Percentiles rank a stretch among this genome's conserved stretches.
phyloP scores from a whole-genome alignment of 2,888 invertebrate genomes.

The Balanococcus diminutus region DNA sequence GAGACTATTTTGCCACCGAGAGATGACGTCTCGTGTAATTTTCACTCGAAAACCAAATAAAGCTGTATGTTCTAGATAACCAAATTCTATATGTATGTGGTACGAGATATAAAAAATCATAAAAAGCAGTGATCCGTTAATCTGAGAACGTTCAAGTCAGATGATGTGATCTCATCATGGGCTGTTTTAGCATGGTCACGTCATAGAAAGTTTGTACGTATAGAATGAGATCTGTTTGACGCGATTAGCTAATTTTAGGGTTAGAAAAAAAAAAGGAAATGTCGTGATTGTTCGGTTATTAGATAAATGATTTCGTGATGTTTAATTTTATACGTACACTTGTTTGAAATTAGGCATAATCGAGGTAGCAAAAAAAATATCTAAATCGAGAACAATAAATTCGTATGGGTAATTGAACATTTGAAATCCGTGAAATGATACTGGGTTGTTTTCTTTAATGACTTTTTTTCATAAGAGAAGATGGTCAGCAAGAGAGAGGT shows the following conservation, averaged over 20 bases:
- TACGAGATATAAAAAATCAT: background rate
- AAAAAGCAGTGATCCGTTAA: background rate
- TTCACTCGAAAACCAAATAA: background rate
- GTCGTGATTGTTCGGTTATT: background rate
- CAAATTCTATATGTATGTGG: background rate
- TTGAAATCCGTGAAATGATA: background rate
- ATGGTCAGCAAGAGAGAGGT: background rate
- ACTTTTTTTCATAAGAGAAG: background rate
- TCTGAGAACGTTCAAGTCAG: background rate
- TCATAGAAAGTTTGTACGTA: background rate
- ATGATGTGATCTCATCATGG: background rate
- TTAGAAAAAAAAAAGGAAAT: background rate
- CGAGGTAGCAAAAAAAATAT: background rate
- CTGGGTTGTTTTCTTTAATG: background rate
- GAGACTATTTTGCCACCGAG: background rate
- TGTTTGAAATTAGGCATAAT: background rate
- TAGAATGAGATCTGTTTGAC: background rate
- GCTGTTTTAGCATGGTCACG: background rate
- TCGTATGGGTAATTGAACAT: constrained; percentile 1
- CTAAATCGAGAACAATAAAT: background rate
- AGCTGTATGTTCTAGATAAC: background rate
- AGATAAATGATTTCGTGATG: background rate
- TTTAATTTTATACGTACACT: background rate
- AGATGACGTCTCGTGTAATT: background rate
- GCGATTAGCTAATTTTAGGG: background rate